A percentile compares a stretch with the other conserved stretches of the same genome.
phyloP scores from a whole-genome alignment of 2,113 vertebrate genomes.

The Zosterops pallidus region DNA sequence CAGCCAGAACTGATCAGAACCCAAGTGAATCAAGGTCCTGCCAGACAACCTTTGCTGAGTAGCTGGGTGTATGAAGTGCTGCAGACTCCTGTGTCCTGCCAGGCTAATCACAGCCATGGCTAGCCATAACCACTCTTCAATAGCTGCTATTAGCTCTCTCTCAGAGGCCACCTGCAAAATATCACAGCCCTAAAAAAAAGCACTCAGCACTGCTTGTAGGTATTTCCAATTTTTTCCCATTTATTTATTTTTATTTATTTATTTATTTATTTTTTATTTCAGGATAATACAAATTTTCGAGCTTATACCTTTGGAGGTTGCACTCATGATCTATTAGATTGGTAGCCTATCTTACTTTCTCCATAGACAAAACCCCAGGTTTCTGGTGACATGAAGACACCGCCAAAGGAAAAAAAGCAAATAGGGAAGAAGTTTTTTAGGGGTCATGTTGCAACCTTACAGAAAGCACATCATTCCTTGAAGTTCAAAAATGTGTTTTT shows the following conservation, averaged over 20 bases:
- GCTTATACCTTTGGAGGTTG: background rate
- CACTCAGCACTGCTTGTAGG: background rate
- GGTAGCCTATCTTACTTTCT: background rate
- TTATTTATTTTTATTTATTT: background rate
- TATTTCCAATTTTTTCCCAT: background rate
- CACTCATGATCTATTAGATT: background rate
- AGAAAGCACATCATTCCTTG: background rate
- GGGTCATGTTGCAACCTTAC: background rate
- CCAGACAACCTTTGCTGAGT: background rate
- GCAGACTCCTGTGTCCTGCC: background rate
- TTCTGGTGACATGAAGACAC: background rate
- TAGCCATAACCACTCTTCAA: background rate
- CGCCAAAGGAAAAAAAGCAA: background rate
- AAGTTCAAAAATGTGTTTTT: background rate
- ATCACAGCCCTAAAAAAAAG: background rate
- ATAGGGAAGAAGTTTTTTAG: background rate
- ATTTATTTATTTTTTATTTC: background rate
- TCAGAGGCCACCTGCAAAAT: background rate
- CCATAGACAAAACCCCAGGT: background rate
- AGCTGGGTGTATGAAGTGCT: background rate
- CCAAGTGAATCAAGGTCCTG: background rate
- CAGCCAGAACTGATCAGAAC: background rate
- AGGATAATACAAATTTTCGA: background rate
- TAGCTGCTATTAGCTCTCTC: background rate
- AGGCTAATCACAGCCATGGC: background rate